phyloP scores from a whole-genome alignment of 1,140 invertebrate species.

The Lepidurus couesii region DNA sequence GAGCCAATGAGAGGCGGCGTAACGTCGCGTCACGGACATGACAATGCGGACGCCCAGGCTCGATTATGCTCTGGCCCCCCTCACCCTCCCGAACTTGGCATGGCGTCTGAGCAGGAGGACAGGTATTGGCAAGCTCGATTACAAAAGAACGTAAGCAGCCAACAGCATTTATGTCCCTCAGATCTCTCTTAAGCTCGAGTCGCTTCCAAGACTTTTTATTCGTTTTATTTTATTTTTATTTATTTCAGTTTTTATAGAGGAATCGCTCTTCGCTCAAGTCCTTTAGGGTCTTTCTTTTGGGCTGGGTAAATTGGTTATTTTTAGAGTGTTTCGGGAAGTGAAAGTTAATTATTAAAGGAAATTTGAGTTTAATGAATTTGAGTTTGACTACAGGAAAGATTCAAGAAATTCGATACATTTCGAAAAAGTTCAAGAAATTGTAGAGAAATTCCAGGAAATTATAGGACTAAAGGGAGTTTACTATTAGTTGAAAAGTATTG shows the following conservation, averaged over 20 bases:
- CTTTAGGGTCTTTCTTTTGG: too few relatives aligned
- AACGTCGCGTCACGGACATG: conserved; percentile 8
- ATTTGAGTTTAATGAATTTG: too few relatives aligned
- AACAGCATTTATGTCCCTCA: conserved; percentile 2
- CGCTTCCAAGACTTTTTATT: neutral
- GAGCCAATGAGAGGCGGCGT: conserved; percentile 13
- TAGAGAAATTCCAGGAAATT: too few relatives aligned
- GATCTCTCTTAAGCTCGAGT: neutral
- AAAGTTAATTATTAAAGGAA: too few relatives aligned
- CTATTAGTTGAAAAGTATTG: neutral
- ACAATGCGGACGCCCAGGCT: neutral
- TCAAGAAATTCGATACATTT: too few relatives aligned
- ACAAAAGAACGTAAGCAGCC: conserved; percentile 21
- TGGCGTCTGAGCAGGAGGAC: neutral
- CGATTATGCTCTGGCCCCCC: neutral
- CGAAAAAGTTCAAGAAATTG: too few relatives aligned
- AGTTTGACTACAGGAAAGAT: too few relatives aligned
- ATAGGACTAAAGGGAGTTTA: too few relatives aligned
- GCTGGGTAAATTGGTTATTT: too few relatives aligned
- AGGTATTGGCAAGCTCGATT: conserved; percentile 21
- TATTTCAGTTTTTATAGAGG: neutral
- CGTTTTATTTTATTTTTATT: neutral
- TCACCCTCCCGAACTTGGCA: neutral
- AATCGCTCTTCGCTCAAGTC: too few relatives aligned
- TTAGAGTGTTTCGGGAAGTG: too few relatives aligned